Conservation (phyloP, 2,797 vertebrate genomes). For the Simalia tracyae region DNA sequence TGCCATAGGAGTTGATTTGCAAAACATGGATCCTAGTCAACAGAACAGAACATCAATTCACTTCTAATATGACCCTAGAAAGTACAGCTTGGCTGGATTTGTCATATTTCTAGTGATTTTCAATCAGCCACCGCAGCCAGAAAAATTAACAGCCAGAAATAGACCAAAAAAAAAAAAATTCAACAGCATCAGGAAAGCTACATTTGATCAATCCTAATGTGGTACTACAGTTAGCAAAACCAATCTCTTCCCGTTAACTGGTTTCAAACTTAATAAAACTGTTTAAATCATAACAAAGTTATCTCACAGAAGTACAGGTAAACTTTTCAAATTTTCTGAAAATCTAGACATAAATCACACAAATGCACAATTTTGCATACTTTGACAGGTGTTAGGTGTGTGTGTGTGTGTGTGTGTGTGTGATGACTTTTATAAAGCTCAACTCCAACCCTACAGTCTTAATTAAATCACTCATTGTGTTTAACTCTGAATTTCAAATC, state of each 20-base stretch:
- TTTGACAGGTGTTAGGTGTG: background rate
- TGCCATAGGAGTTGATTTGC: background rate
- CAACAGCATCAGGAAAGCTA: background rate
- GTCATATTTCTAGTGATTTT: background rate
- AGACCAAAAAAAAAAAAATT: no score
- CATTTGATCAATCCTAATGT: background rate
- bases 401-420: background rate
- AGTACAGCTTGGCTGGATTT: background rate
- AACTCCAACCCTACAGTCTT: background rate
- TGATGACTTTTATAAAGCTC: background rate
- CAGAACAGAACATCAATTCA: background rate
- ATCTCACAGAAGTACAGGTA: background rate
- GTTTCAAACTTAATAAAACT: background rate
- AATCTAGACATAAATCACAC: background rate
- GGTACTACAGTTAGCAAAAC: background rate
- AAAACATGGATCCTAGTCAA: background rate
- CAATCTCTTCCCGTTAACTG: background rate
- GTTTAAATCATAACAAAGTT: background rate
- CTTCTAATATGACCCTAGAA: background rate
- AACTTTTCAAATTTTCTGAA: background rate
- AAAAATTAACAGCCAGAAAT: background rate
- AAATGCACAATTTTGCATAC: background rate
- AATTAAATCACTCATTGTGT: background rate
- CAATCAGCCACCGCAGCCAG: background rate
- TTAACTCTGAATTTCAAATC: slow-evolving; percentile 25